A percentile compares a stretch with the other conserved stretches of the same genome.
Conservation (phyloP, 2,113 vertebrate species). For the Dinomys branickii region DNA sequence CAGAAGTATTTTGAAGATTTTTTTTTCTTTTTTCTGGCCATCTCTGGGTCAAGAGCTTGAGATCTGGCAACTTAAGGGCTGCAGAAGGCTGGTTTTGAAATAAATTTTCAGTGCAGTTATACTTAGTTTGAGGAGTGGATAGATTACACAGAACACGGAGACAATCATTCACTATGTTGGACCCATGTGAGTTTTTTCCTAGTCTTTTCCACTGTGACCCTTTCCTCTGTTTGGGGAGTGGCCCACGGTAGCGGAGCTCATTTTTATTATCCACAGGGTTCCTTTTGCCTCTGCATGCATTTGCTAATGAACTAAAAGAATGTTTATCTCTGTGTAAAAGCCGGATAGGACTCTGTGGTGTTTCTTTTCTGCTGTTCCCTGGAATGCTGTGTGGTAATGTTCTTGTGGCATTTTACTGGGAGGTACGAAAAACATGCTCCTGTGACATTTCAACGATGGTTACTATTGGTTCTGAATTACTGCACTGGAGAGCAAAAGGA, state of each 20-base stretch:
- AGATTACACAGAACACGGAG: background rate
- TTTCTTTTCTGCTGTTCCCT: constrained; percentile 29
- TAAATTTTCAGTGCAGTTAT: background rate
- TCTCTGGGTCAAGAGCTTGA: background rate
- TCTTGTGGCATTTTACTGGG: constrained; percentile 66
- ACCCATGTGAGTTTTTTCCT: background rate
- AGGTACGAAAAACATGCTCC: constrained; percentile 65
- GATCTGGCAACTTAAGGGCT: background rate
- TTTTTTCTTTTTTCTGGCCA: background rate
- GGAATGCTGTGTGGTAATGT: constrained; percentile 60
- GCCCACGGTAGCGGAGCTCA: background rate
- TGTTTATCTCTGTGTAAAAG: constrained; percentile 61
- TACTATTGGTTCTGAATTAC: constrained; percentile 41
- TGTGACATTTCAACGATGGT: constrained; percentile 54
- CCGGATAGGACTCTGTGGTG: constrained; percentile 34
- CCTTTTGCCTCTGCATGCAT: constrained; percentile 50
- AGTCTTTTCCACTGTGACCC: background rate
- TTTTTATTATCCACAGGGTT: constrained; percentile 44
- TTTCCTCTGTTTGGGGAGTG: constrained; percentile 6
- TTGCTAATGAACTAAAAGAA: constrained; percentile 69
- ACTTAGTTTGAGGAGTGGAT: background rate
- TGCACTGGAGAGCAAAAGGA: background rate
- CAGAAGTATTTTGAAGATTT: background rate
- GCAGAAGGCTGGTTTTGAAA: constrained; percentile 24
- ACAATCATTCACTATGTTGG: background rate